Evolutionary conservation across 2,113 vertebrate genomes (phyloP).

Genomic region (Choloepus hoffmanni): DNA sequence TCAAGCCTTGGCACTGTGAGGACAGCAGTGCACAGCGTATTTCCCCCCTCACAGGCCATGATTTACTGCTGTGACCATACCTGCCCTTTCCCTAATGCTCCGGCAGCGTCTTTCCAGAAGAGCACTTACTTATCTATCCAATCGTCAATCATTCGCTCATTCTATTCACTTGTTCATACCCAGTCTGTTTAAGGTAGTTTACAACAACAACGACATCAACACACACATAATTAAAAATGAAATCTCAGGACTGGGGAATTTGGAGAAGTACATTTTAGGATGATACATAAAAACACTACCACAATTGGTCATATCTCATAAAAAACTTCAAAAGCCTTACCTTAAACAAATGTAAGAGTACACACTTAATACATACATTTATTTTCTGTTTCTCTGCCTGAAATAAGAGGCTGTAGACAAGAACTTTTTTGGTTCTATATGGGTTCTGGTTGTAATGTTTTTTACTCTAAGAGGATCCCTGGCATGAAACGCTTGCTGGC

Average conservation of each 20-base stretch:
- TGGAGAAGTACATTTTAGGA: not conserved
- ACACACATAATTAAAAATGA: not conserved
- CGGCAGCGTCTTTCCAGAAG: not conserved
- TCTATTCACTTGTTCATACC: not conserved
- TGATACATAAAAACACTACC: not conserved
- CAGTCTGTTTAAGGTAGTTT: not conserved
- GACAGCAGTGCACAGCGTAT: not conserved
- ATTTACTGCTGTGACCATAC: not conserved
- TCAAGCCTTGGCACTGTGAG: not conserved
- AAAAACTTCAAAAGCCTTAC: not conserved
- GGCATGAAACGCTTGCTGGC: not conserved
- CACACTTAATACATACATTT: not conserved
- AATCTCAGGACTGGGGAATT: not conserved
- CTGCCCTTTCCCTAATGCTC: fast-evolving
- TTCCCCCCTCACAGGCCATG: fast-evolving
- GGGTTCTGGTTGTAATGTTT: not conserved
- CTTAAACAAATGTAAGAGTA: not conserved
- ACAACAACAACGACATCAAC: not conserved
- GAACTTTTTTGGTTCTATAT: fast-evolving
- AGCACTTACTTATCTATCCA: not conserved
- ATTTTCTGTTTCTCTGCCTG: not conserved
- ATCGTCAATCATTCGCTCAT: fast-evolving
- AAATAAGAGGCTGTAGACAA: not conserved
- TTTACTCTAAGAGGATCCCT: not conserved
- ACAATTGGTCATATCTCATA: not conserved